These are phyloP conservation scores for Luperina testacea DNA, from an alignment of 2,888 invertebrate genomes.

Conservation along the genomic window DNA sequence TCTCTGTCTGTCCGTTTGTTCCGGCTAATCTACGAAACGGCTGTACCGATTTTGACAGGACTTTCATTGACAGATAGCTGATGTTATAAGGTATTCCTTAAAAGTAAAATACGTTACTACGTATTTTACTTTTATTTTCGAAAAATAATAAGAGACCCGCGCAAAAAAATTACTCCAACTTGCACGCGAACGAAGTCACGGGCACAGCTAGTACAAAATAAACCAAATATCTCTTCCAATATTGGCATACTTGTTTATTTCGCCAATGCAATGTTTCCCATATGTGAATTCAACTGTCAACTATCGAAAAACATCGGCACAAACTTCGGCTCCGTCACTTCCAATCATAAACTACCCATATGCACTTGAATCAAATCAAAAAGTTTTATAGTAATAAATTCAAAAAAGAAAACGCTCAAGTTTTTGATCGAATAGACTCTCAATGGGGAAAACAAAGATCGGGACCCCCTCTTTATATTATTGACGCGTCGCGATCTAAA, in stretches of 20 bases:
- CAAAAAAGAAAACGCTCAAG: slow-evolving; percentile 41
- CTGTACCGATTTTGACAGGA: too few relatives aligned
- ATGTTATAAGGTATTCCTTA: too few relatives aligned
- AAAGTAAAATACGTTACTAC: too few relatives aligned
- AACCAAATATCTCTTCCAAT: neutral
- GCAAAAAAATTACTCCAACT: too few relatives aligned
- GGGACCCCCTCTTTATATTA: slow-evolving; percentile 80
- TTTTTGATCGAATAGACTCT: slow-evolving; percentile 77
- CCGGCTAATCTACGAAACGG: too few relatives aligned
- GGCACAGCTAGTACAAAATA: neutral
- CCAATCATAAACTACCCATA: slow-evolving; percentile 43
- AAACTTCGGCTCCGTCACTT: slow-evolving; percentile 38
- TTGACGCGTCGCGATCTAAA: slow-evolving; percentile 86
- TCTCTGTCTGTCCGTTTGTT: too few relatives aligned
- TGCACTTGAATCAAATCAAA: slow-evolving; percentile 59
- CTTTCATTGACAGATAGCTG: too few relatives aligned
- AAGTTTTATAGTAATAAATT: slow-evolving; percentile 56
- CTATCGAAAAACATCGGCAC: neutral
- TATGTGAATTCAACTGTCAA: slow-evolving; percentile 7
- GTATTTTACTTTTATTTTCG: too few relatives aligned
- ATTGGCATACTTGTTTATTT: neutral
- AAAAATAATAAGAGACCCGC: too few relatives aligned
- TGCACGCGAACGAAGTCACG: neutral
- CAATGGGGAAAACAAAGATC: slow-evolving; percentile 79
- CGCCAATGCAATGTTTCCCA: neutral